Evolutionary conservation across 2,888 invertebrate genomes (phyloP).

Genomic region (Oscheius sp.): DNA sequence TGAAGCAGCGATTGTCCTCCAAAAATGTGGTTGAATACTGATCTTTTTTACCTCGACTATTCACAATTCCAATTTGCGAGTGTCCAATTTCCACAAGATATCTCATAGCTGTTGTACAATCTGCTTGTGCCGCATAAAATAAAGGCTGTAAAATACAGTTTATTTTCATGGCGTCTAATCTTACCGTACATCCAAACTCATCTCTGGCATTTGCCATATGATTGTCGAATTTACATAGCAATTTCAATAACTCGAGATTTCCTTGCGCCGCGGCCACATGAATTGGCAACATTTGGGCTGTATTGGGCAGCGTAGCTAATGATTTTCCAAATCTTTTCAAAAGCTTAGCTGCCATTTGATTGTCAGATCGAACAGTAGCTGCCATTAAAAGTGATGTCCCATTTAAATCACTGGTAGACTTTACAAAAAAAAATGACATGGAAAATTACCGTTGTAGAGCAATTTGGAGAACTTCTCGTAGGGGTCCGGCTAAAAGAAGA

Average conservation of each 20-base stretch:
- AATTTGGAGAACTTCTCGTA: constrained; percentile 37
- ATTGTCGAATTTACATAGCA: constrained; percentile 62
- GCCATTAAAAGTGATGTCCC: constrained; percentile 64
- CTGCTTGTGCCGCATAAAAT: constrained; percentile 65
- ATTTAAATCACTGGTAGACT: constrained; percentile 57
- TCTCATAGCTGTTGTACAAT: constrained; percentile 58
- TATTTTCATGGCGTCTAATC: no score
- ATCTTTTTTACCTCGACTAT: constrained; percentile 43
- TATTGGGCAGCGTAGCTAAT: constrained; percentile 59
- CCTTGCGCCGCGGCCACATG: constrained; percentile 68
- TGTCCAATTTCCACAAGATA: constrained; percentile 63
- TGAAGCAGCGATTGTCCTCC: constrained; percentile 67
- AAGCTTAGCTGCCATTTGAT: constrained; percentile 57
- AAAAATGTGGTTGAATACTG: background rate
- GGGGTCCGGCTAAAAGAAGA: constrained; percentile 38
- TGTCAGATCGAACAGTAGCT: constrained; percentile 58
- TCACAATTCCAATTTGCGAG: constrained; percentile 55
- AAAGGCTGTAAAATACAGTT: no score
- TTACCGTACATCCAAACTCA: constrained; percentile 65
- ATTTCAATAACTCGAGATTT: constrained; percentile 64
- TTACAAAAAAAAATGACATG: background rate
- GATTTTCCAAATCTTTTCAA: constrained; percentile 56
- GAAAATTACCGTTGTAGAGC: constrained; percentile 35
- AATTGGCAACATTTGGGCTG: constrained; percentile 62
- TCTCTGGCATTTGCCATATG: constrained; percentile 60